Conservation (phyloP, 2,113 vertebrate genomes). For the Bubo bubo region DNA sequence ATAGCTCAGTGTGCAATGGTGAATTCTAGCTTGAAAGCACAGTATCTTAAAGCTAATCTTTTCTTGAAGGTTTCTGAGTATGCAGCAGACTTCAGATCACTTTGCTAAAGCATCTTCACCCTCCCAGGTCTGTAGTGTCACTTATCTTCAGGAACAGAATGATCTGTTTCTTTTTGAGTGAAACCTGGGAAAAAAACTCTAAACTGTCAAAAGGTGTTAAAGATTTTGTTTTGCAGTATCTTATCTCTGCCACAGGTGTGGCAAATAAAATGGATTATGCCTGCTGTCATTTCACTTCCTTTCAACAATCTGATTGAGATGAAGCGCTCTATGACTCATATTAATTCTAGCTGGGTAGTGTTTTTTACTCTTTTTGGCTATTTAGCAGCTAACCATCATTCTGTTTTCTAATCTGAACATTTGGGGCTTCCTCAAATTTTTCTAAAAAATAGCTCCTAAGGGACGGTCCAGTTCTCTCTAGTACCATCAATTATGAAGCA, state of each 20-base stretch:
- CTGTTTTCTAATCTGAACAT: background rate
- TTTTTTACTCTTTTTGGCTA: background rate
- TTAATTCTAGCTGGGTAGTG: background rate
- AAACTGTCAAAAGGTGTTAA: background rate
- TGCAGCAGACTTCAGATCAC: background rate
- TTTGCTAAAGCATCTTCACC: background rate
- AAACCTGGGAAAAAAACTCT: background rate
- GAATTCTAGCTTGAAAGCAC: background rate
- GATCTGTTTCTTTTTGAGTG: background rate
- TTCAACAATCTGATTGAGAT: background rate
- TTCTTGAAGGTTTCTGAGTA: background rate
- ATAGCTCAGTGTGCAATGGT: background rate
- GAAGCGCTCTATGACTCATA: background rate
- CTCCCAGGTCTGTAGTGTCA: background rate
- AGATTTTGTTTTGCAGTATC: background rate
- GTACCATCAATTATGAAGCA: background rate
- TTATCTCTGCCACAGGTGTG: background rate
- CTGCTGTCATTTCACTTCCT: background rate
- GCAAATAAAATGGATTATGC: background rate
- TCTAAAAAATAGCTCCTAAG: background rate
- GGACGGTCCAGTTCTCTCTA: background rate
- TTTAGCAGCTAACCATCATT: background rate
- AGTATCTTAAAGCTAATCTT: background rate
- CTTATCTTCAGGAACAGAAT: background rate
- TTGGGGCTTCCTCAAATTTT: background rate